Conservation (phyloP, 30 jellyfish, hydroid and myxozoan species). For the Hydractinia symbiolongicarpus region DNA sequence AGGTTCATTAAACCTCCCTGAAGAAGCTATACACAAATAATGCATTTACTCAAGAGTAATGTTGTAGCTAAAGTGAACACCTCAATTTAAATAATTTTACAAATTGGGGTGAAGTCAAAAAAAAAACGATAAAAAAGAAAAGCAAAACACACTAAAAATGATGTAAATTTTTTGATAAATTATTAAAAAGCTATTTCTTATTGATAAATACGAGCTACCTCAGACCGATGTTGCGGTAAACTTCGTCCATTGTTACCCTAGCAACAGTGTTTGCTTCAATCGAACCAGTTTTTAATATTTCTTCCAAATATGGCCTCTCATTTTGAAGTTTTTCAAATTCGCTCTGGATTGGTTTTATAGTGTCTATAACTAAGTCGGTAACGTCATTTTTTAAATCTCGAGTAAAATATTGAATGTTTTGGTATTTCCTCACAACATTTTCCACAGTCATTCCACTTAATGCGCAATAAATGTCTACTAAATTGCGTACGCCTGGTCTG, state of each 20-base stretch:
- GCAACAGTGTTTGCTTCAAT: slow-evolving; percentile 52
- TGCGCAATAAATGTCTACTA: slow-evolving; percentile 45
- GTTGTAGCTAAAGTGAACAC: too few species aligned
- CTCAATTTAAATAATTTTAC: too few species aligned
- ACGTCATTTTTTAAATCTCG: slow-evolving; percentile 51
- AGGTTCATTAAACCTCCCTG: too few species aligned
- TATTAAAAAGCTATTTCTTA: too few species aligned
- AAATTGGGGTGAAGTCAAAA: too few species aligned
- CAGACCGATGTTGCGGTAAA: slow-evolving; percentile 46
- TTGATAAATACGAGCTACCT: neutral
- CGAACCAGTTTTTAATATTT: slow-evolving; percentile 56
- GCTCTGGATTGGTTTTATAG: slow-evolving; percentile 38
- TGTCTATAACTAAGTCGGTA: slow-evolving; percentile 40
- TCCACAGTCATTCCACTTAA: slow-evolving; percentile 23
- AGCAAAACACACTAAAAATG: too few species aligned
- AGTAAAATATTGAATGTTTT: slow-evolving; percentile 37
- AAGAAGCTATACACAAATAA: too few species aligned
- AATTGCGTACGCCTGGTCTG: slow-evolving; percentile 74
- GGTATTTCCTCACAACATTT: slow-evolving; percentile 29
- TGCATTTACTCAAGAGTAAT: too few species aligned
- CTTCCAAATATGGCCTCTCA: slow-evolving; percentile 37
- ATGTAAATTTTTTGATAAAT: too few species aligned
- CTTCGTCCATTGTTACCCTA: slow-evolving; percentile 41
- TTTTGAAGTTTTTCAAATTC: slow-evolving; percentile 27
- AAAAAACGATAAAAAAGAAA: too few species aligned